A percentile compares a stretch with the other conserved stretches of the same genome.
phyloP scores from a whole-genome alignment of 1,140 invertebrate genomes.

The Lamellibrachia luymesi region DNA sequence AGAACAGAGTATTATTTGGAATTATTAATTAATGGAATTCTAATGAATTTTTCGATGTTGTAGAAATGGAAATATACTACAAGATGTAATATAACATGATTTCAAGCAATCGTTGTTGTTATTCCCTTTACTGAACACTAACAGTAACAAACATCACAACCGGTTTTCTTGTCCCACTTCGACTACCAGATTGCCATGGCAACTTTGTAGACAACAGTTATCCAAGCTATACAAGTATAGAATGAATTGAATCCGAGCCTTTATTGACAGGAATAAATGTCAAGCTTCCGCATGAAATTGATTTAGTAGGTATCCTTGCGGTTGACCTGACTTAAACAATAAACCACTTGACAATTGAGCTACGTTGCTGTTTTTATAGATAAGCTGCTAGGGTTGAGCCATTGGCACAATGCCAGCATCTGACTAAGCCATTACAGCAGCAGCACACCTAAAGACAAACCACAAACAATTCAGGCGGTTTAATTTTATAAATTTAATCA shows the following conservation, averaged over 20 bases:
- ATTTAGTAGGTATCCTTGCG: background rate
- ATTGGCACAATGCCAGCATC: background rate
- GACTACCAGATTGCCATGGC: background rate
- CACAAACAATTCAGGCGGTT: background rate
- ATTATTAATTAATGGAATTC: no score
- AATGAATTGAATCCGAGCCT: background rate
- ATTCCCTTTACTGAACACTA: background rate
- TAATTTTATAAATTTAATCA: background rate
- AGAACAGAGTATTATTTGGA: no score
- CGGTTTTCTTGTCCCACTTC: background rate
- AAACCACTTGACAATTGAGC: background rate
- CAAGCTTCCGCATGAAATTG: background rate
- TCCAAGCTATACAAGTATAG: background rate
- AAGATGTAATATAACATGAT: no score
- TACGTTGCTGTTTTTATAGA: background rate
- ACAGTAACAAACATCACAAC: background rate
- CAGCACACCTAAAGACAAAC: background rate
- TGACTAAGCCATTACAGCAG: background rate
- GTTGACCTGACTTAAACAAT: background rate
- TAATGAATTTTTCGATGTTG: no score
- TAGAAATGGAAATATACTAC: no score
- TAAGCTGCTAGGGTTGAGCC: background rate
- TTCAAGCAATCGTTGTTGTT: no score
- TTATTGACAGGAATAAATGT: background rate
- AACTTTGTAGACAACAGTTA: background rate